Base-by-base conservation (phyloP, 2,888 invertebrate genomes). In the Baccha elongata region DNA sequence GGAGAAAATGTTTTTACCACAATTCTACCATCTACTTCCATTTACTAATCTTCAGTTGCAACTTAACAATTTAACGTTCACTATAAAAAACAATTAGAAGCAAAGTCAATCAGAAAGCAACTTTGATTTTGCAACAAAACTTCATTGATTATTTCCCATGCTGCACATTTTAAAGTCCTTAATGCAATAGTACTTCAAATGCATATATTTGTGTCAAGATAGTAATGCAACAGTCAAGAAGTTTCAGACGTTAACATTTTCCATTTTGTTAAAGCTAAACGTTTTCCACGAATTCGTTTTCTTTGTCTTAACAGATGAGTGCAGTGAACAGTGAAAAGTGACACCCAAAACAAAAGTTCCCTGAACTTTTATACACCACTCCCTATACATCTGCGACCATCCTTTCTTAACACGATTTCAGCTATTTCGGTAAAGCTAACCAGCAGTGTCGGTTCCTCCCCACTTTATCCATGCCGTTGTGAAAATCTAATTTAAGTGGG, bases 401-500 rank as follows among this genome's bases (percentile, higher is more conserved):
- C 15, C 29, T 50, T 50, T 10, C 26, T 50, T 50, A 15, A 26
- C 29, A 26, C 29, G 13, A 15, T 21, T 50, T 1, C 26, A 50
- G 29, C 15, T 29, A 17, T 50, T 50, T 29, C 17, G 15, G 29
- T 50, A 23, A 1, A 48, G n/a, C 13, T 13, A 50, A n/a, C 26
- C 50, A 17, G 3, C 15, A 17, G 8, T 5, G 2, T 2, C 17
- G 17, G 10, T 29, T 1, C 23, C 13, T 1, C 13, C n/a, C 48
- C 7, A 7, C 40, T 15, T 6, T 6, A 15, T n/a, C 5, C 17
- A 2, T 40, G 10, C 21, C 15, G 50, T 50, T 23, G 65, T 40
- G 19, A 26, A 42, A 65, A 65, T 52, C 40, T 52, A 65, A 65
- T 42, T 65, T 42, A 42, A 52, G 50, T 65, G 65, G 65, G 65